phyloP scores from a whole-genome alignment of 2,888 invertebrate genomes.

The Eupithecia centaureata region DNA sequence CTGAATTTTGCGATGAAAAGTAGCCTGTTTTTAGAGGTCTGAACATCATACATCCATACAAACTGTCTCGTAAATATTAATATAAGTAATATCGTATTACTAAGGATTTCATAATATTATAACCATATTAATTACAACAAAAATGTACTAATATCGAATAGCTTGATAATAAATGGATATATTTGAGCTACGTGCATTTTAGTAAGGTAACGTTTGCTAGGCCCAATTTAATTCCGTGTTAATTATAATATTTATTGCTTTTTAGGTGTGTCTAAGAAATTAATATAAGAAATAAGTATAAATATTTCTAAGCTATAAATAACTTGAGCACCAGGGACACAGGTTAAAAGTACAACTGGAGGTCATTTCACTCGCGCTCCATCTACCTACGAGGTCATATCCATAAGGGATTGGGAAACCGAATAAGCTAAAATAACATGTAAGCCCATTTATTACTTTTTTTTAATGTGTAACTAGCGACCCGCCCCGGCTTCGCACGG shows the following conservation, averaged over 20 bases:
- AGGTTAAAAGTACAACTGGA: slow-evolving; percentile 51
- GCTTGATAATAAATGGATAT: neutral
- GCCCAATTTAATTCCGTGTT: neutral
- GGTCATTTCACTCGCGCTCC: slow-evolving; percentile 63
- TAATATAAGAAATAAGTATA: too few relatives aligned
- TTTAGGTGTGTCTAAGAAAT: neutral
- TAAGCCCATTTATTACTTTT: neutral
- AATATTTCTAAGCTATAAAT: neutral
- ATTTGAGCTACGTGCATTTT: neutral
- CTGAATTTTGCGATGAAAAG: too few relatives aligned
- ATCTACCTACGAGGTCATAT: slow-evolving; percentile 60
- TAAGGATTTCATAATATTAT: too few relatives aligned
- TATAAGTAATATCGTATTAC: too few relatives aligned
- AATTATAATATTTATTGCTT: neutral
- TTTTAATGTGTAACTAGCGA: too few relatives aligned
- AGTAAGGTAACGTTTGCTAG: neutral
- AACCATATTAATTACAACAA: too few relatives aligned
- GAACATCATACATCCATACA: too few relatives aligned
- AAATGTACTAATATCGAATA: too few relatives aligned
- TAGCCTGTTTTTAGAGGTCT: too few relatives aligned
- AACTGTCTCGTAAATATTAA: too few relatives aligned
- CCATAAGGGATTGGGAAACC: neutral
- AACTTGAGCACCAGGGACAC: slow-evolving; percentile 47
- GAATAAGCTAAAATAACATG: slow-evolving; percentile 3
- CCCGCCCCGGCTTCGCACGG: too few relatives aligned